Percentiles rank a stretch among this genome's conserved stretches.
Conservation (phyloP, 2,797 vertebrate genomes). For the Poeciliopsis paucimaculata region DNA sequence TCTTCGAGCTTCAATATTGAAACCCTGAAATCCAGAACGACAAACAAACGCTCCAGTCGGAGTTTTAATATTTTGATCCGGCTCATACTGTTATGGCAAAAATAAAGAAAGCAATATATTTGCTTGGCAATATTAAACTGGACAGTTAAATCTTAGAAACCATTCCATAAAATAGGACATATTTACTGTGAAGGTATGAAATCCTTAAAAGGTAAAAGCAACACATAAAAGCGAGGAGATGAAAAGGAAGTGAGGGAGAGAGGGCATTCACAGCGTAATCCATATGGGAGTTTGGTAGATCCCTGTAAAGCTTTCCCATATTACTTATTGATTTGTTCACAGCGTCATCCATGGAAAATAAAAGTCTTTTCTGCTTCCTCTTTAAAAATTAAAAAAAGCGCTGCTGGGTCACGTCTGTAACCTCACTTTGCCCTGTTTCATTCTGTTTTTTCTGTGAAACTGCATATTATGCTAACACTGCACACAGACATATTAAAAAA, state of each 20-base stretch:
- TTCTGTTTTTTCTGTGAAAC: slow-evolving; percentile 49
- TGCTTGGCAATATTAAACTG: slow-evolving; percentile 12
- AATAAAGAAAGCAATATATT: slow-evolving; percentile 5
- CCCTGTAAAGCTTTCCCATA: slow-evolving; percentile 69
- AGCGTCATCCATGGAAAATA: slow-evolving; percentile 53
- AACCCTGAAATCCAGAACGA: neutral
- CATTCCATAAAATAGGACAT: neutral
- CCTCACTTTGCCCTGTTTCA: slow-evolving; percentile 36
- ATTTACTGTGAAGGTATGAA: neutral
- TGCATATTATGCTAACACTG: slow-evolving; percentile 20
- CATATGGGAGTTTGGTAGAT: slow-evolving; percentile 41
- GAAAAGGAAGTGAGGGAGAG: slow-evolving; percentile 15
- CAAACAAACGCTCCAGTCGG: slow-evolving; percentile 15
- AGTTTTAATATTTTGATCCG: slow-evolving; percentile 25
- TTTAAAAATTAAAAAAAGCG: slow-evolving; percentile 68
- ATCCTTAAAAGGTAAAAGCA: neutral
- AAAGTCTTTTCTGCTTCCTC: slow-evolving; percentile 47
- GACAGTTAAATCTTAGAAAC: slow-evolving; percentile 16
- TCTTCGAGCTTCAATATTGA: slow-evolving; percentile 20
- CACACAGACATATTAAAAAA: slow-evolving; percentile 14
- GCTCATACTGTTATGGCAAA: neutral
- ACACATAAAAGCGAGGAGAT: slow-evolving; percentile 6
- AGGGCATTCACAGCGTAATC: slow-evolving; percentile 28
- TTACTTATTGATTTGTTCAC: slow-evolving; percentile 75
- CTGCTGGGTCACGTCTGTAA: slow-evolving; percentile 56